A percentile compares a stretch with the other conserved stretches of the same genome.
phyloP scores from a whole-genome alignment of 2,113 vertebrate species.

The Nyctibius bracteatus region DNA sequence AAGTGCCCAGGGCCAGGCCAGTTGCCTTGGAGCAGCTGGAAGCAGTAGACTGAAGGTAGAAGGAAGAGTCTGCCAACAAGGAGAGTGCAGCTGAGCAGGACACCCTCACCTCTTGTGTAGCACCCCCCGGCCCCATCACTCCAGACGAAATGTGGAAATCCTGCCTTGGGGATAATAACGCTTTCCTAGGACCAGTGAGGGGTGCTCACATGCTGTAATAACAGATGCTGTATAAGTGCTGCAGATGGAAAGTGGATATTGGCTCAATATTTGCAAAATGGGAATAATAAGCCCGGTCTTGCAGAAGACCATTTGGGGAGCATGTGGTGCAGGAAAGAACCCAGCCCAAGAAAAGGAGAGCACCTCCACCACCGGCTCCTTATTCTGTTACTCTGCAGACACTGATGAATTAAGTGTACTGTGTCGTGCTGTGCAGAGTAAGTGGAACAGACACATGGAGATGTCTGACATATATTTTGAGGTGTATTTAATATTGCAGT shows the following conservation, averaged over 20 bases:
- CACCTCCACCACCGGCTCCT: background rate
- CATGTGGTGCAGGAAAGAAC: background rate
- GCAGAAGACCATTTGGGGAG: background rate
- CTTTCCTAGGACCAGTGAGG: background rate
- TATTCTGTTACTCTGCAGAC: background rate
- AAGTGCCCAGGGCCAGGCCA: background rate
- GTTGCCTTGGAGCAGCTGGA: background rate
- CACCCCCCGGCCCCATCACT: background rate
- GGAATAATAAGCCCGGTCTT: background rate
- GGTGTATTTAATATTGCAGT: constrained; percentile 39
- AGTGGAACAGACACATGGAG: constrained; percentile 7
- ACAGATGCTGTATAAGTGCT: background rate
- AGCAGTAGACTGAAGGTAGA: background rate
- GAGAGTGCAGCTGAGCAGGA: background rate
- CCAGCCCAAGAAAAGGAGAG: background rate
- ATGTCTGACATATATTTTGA: constrained; percentile 49
- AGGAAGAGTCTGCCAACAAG: background rate
- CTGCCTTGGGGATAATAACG: background rate
- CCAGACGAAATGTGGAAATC: background rate
- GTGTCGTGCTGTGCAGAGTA: background rate
- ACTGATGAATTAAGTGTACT: background rate
- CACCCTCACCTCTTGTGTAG: background rate
- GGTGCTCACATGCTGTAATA: background rate
- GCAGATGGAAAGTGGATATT: constrained; percentile 4
- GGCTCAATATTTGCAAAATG: background rate